Percentiles rank a stretch among this genome's conserved stretches.
These are phyloP conservation scores for Ophion slaviceki DNA, from an alignment of 2,888 invertebrate genomes.

Conservation along the genomic window DNA sequence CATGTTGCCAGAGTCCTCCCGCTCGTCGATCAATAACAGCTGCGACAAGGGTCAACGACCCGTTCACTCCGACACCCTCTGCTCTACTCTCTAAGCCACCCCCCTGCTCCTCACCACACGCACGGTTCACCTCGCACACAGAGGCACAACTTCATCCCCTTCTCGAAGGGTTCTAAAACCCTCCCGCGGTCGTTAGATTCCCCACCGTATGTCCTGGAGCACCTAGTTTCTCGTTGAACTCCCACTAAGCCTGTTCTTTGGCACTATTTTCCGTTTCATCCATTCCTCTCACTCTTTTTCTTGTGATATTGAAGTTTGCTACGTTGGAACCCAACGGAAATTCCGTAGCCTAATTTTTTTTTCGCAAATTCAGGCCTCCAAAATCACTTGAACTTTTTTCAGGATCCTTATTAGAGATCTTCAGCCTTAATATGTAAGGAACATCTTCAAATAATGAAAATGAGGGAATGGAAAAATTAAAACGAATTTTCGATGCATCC, in stretches of 20 bases:
- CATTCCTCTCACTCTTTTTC: constrained; percentile 44
- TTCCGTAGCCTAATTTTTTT: too few relatives aligned
- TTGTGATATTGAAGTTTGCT: background rate
- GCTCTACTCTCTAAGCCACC: constrained; percentile 70
- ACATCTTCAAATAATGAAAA: too few relatives aligned
- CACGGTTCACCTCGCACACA: background rate
- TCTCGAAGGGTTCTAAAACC: constrained; percentile 37
- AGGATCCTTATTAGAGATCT: too few relatives aligned
- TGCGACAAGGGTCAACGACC: constrained; percentile 81
- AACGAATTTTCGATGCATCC: too few relatives aligned
- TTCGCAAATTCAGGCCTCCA: too few relatives aligned
- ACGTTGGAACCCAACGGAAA: too few relatives aligned
- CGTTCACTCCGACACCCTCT: constrained; percentile 67
- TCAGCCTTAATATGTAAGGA: too few relatives aligned
- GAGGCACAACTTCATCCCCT: background rate
- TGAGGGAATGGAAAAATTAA: too few relatives aligned
- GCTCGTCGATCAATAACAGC: constrained; percentile 82
- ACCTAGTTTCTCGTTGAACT: constrained; percentile 63
- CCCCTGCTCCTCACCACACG: constrained; percentile 47
- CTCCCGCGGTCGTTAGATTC: constrained; percentile 37
- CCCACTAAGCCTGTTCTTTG: constrained; percentile 35
- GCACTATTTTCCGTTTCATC: constrained; percentile 17
- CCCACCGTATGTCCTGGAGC: constrained; percentile 53
- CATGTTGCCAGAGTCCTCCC: constrained; percentile 76
- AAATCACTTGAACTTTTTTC: too few relatives aligned